These are phyloP conservation scores for Nibea coibor DNA, from an alignment of 2,113 vertebrate genomes.

Conservation along the genomic window DNA sequence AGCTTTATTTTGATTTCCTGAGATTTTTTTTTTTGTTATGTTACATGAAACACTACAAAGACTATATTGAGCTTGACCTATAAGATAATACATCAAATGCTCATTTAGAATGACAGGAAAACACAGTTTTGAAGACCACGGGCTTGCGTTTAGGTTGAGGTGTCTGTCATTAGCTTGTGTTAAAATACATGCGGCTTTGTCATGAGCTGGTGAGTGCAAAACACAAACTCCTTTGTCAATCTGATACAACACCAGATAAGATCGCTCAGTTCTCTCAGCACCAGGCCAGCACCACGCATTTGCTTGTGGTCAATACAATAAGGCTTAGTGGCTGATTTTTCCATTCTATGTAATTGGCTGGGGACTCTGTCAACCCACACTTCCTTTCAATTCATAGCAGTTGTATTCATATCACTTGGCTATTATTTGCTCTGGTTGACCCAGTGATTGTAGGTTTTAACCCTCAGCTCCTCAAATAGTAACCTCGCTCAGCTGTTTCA, in stretches of 20 bases:
- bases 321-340: constrained; percentile 75
- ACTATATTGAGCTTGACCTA: constrained; percentile 39
- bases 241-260: constrained; percentile 72
- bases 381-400: constrained; percentile 80
- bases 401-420: constrained; percentile 83
- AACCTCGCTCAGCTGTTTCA: constrained; percentile 80
- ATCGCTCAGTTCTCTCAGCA: constrained; percentile 72
- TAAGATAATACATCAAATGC: not conserved
- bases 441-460: constrained; percentile 78
- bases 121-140: constrained; percentile 8
- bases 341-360: constrained; percentile 77
- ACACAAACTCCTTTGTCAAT: constrained; percentile 68
- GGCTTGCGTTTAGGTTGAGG: constrained; percentile 7
- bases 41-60: constrained; percentile 3
- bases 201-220: constrained; percentile 44
- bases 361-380: constrained; percentile 73
- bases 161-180: constrained; percentile 49
- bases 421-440: constrained; percentile 81
- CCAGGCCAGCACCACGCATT: constrained; percentile 59
- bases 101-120: constrained; percentile 34
- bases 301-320: constrained; percentile 77
- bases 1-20: constrained; percentile 47
- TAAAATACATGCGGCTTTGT: constrained; percentile 49
- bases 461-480: constrained; percentile 77
- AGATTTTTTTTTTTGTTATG: constrained; percentile 32